These are phyloP conservation scores for Mythimna pallens DNA, from an alignment of 2,888 invertebrate species.

Conservation along the genomic window DNA sequence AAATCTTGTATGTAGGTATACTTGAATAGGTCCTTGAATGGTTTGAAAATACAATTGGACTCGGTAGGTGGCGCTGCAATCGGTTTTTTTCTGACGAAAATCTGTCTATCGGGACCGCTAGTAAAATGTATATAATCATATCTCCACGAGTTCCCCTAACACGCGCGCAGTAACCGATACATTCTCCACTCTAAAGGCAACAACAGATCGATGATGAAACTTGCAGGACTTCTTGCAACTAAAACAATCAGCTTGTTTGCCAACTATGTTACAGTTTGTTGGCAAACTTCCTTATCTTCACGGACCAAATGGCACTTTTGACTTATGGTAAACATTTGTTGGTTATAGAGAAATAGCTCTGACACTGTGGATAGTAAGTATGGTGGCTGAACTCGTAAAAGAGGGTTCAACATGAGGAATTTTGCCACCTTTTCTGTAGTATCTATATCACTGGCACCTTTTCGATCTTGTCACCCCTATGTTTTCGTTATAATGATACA, in stretches of 20 bases:
- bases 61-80: too few relatives aligned
- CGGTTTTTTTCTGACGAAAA: too few relatives aligned
- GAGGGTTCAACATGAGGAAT: too few relatives aligned
- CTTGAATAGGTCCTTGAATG: too few relatives aligned
- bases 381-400: neutral
- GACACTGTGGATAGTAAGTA: neutral
- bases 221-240: conserved; percentile 47
- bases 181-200: neutral
- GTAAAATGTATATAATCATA: neutral
- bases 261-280: conserved; percentile 28
- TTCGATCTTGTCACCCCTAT: too few relatives aligned
- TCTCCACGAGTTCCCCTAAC: neutral
- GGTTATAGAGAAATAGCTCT: neutral
- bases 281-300: conserved; percentile 49
- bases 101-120: too few relatives aligned
- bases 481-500: too few relatives aligned
- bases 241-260: conserved; percentile 51
- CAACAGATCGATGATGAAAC: conserved; percentile 40
- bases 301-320: conserved; percentile 45
- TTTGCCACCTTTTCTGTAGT: too few relatives aligned
- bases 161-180: conserved; percentile 16
- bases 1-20: too few relatives aligned
- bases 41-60: too few relatives aligned
- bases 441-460: too few relatives aligned
- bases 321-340: conserved; percentile 35